Evolutionary conservation across 2,113 vertebrate species (phyloP), one percentile per base, ranked within the genome.

Genomic region (Osmerus mordax): DNA sequence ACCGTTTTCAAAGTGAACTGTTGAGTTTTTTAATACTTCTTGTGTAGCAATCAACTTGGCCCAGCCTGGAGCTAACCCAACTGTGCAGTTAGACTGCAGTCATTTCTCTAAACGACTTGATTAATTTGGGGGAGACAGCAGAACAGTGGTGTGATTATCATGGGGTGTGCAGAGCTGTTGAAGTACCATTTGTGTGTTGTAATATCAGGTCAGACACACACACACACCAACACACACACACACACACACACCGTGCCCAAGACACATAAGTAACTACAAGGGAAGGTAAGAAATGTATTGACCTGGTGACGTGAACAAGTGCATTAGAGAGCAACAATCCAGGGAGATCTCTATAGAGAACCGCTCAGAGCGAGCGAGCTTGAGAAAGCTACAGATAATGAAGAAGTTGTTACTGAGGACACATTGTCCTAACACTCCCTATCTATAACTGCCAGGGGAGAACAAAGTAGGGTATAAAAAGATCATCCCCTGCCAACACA

Each of bases 21-120:
- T 15, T 13, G 67, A 47, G 65, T 15, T 65, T 68, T 70, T 67
- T 67, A 67, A 67, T 18, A 70, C 25, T 29, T 65, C 76, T 71
- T 56, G 72, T 25, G 19, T 75, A 61, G 47, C 74, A 80, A 81
- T 83, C 79, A 81, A 75, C 53, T 65, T 65, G 41, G 12, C 19
- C 28, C 0, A 4, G 75, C 83, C 74, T 23, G 2, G 16, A 81
- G 74, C 76, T 73, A 66, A 51, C 59, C 56, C 64, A 67, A 63
- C 63, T 62, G 68, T 78, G 74, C 77, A 84, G 82, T 85, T 83
- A 83, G 11, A 54, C 32, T 4, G 15, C 61, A 75, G 76, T 83
- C 75, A 81, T 83, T 83, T 78, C 65, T 86, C 73, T 59, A 32
- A 74, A 65, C 75, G 59, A 79, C 78, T 78, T 82, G 67, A 75